phyloP scores from a whole-genome alignment of 2,797 vertebrate genomes.

The Chelon labrosus region DNA sequence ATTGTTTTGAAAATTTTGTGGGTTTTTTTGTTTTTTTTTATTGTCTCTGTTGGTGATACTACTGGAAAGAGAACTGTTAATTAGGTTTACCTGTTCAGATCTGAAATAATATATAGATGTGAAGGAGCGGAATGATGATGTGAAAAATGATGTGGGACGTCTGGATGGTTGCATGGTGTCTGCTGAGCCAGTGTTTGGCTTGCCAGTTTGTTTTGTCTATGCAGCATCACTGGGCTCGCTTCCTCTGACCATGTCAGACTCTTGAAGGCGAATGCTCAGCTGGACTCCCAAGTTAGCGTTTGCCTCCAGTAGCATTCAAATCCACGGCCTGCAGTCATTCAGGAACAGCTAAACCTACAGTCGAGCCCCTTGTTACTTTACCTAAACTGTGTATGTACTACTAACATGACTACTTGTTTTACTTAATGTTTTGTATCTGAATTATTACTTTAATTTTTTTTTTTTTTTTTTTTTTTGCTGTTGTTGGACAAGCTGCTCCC shows the following conservation, averaged over 20 bases:
- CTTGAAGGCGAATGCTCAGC: constrained; percentile 20
- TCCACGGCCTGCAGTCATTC: constrained; percentile 26
- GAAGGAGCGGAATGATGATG: constrained; percentile 39
- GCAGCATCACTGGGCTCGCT: constrained; percentile 40
- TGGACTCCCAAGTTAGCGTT: constrained; percentile 31
- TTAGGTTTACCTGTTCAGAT: constrained; percentile 22
- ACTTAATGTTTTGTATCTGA: constrained; percentile 6
- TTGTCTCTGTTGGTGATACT: constrained; percentile 26
- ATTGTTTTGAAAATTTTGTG: constrained; percentile 23
- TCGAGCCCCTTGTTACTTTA: constrained; percentile 20
- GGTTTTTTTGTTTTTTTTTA: constrained; percentile 27
- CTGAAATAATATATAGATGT: constrained; percentile 27
- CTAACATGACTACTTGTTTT: constrained; percentile 32
- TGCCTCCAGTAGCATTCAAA: constrained; percentile 23
- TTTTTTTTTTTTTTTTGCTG: constrained; percentile 19
- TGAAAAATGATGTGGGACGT: constrained; percentile 37
- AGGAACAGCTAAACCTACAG: constrained; percentile 23
- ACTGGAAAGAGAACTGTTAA: constrained; percentile 33
- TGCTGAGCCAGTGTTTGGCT: constrained; percentile 42
- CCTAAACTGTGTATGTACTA: constrained; percentile 18
- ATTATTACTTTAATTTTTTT: constrained; percentile 1
- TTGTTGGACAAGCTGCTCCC: constrained; percentile 8
- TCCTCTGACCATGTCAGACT: constrained; percentile 29
- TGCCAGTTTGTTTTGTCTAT: constrained; percentile 62
- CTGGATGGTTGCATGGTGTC: constrained; percentile 25